Base-by-base conservation (phyloP, 2,113 vertebrate genomes). In the Clarias gariepinus region DNA sequence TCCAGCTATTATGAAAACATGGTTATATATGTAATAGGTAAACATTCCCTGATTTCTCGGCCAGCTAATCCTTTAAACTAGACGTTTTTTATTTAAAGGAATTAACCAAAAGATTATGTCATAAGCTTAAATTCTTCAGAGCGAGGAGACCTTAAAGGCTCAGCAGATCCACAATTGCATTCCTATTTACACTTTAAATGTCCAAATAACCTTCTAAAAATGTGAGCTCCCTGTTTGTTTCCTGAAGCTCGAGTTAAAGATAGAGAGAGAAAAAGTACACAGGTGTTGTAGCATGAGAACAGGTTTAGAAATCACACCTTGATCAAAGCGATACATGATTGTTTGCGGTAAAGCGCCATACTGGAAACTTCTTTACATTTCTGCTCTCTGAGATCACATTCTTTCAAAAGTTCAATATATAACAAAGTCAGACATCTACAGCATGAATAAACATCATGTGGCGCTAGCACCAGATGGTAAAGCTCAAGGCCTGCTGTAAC, bases 381-480 rank as follows among this genome's bases (percentile, higher is more conserved):
- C 71, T 74, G 19, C 33, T 28, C 16, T n/a, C 15, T 7, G 58
- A 63, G 47, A 6, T 33, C 41, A 78, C 74, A 10, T 30, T 66
- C 11, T 25, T 78, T 12, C 47, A 6, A 66, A n/a, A 47, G 33
- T 28, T 11, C 28, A n/a, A 28, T 57, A 23, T n/a, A 25, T 15
- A 85, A 52, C 41, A 25, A 74, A 1, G 10, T 25, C 71, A 25
- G 30, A 58, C 76, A 18, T 86, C 63, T n/a, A 58, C 60, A 85
- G 30, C 52, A 12, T 58, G 84, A 80, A 58, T 85, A 69, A 80
- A 19, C 36, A 57, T 80, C 61, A 36, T 30, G 7, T 28, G n/a
- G 61, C 13, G 0, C 58, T n/a, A 28, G 28, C 28, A 79, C 84
- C 84, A 80, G 84, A 69, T 86, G 84, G 69, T 80, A n/a, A 80